Percentiles rank a stretch among this genome's conserved stretches.
Evolutionary conservation across 1,140 invertebrate genomes (phyloP).

Genomic region (Drosophila nannoptera): DNA sequence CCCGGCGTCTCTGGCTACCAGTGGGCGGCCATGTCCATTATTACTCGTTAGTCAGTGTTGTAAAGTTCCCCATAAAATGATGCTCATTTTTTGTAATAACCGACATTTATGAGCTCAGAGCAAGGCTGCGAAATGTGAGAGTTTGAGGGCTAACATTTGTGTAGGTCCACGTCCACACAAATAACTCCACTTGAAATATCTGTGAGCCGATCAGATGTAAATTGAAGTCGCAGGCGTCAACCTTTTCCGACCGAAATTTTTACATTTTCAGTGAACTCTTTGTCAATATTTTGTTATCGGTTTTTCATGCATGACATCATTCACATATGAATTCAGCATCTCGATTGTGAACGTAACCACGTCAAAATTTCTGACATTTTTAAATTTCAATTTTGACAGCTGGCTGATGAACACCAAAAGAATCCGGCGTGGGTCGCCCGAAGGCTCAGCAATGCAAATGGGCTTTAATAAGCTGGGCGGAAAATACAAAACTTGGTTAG

Average conservation of each 20-base stretch:
- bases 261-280: slow-evolving; percentile 39
- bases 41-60: slow-evolving; percentile 10
- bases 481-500: neutral
- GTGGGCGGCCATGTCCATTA: slow-evolving; percentile 20
- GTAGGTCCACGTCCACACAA: no score
- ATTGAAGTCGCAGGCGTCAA: neutral
- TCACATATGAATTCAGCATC: slow-evolving; percentile 50
- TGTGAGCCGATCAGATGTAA: neutral
- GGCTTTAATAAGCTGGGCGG: neutral
- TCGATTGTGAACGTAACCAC: slow-evolving; percentile 29
- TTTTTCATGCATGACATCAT: slow-evolving; percentile 73
- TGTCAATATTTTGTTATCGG: slow-evolving; percentile 59
- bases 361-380: slow-evolving; percentile 71
- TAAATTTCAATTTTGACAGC: slow-evolving; percentile 69
- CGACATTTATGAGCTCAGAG: neutral
- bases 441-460: neutral
- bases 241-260: slow-evolving; percentile 12
- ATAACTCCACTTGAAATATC: neutral
- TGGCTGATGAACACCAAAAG: slow-evolving; percentile 36
- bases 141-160: no score
- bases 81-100: slow-evolving; percentile 22
- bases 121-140: no score
- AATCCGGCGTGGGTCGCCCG: no score
- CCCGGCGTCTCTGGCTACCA: neutral
- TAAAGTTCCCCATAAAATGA: slow-evolving; percentile 1